Evolutionary conservation across 2,888 invertebrate genomes (phyloP).

Genomic region (Hermaeophaga mercurialis): DNA sequence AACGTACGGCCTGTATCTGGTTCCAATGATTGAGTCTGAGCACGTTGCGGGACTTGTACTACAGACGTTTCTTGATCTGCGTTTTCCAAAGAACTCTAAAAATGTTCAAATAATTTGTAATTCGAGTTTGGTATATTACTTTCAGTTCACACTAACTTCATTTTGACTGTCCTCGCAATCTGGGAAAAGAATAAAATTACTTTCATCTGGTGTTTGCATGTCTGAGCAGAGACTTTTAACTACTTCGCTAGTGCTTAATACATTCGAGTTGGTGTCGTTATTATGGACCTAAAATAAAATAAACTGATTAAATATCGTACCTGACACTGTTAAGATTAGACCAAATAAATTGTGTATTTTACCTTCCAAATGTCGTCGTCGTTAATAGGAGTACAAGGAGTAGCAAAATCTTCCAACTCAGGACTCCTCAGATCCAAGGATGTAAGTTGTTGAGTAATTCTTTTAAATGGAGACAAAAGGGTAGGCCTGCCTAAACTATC

Average conservation of each 20-base stretch:
- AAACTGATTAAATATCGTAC: too few species aligned
- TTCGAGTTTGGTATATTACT: too few species aligned
- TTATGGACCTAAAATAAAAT: constrained; percentile 24
- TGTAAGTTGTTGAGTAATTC: constrained; percentile 77
- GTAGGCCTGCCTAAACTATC: constrained; percentile 48
- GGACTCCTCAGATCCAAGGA: constrained; percentile 73
- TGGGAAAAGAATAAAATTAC: constrained; percentile 64
- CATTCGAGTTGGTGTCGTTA: constrained; percentile 37
- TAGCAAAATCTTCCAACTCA: constrained; percentile 74
- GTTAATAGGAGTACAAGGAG: constrained; percentile 67
- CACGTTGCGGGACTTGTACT: not conserved
- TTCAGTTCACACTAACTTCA: constrained; percentile 37
- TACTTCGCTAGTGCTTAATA: constrained; percentile 55
- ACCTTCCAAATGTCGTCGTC: constrained; percentile 68
- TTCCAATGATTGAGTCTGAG: constrained; percentile 43
- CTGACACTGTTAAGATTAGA: not conserved
- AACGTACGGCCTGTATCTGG: constrained; percentile 54
- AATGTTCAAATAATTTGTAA: too few species aligned
- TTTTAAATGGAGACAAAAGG: constrained; percentile 71
- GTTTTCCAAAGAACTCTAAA: constrained; percentile 29
- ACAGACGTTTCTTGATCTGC: not conserved
- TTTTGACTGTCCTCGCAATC: constrained; percentile 59
- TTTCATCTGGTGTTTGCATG: constrained; percentile 55
- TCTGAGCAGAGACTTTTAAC: constrained; percentile 50
- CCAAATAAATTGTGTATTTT: constrained; percentile 28